Evolutionary conservation across 2,888 invertebrate species (phyloP).

Genomic region (Limnephilus auricula): DNA sequence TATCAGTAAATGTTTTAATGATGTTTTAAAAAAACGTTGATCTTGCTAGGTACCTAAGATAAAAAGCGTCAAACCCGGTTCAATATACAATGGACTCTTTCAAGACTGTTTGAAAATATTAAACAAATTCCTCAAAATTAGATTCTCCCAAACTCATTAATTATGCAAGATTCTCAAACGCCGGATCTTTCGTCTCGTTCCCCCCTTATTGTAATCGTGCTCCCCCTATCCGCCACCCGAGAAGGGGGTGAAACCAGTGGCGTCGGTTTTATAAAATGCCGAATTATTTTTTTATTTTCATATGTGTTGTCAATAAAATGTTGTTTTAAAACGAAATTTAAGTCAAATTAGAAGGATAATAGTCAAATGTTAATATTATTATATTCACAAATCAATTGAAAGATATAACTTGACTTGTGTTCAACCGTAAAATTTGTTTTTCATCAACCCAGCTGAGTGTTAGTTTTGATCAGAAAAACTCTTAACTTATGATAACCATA

Average conservation of each 20-base stretch:
- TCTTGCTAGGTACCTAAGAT: neutral
- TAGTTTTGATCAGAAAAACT: no score
- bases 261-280: neutral
- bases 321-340: no score
- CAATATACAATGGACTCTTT: neutral
- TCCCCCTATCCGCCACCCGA: conserved; percentile 39
- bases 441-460: no score
- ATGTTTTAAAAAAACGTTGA: neutral
- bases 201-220: conserved; percentile 63
- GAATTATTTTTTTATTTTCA: neutral
- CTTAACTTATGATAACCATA: no score
- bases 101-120: conserved; percentile 18
- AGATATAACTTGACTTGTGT: no score
- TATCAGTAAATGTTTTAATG: neutral
- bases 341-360: no score
- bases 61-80: neutral
- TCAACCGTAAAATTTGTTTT: no score
- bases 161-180: conserved; percentile 55
- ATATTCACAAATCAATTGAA: no score
- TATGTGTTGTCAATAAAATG: no score
- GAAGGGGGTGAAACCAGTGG: conserved; percentile 7
- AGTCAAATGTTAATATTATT: no score
- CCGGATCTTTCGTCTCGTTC: conserved; percentile 46
- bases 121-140: conserved; percentile 34
- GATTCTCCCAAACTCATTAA: conserved; percentile 51